Percentiles rank a stretch among this genome's conserved stretches.
Conservation (phyloP, 1,140 invertebrate species). For the Eubasilissa regina region DNA sequence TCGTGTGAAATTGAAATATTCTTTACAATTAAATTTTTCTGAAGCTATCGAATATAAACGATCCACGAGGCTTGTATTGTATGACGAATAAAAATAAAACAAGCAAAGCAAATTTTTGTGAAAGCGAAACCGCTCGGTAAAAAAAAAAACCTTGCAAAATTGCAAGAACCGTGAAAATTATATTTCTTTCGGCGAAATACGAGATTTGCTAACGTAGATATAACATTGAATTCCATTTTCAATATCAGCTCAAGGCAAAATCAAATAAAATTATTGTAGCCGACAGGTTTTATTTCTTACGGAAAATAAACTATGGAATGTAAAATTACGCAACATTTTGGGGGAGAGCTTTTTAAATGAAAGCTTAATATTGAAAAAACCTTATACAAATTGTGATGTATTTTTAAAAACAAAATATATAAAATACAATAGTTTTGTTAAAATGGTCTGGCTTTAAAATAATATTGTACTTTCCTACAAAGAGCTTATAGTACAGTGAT, state of each 20-base stretch:
- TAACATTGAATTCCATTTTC: constrained; percentile 25
- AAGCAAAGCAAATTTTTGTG: background rate
- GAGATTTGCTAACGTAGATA: background rate
- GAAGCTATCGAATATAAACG: too few species aligned
- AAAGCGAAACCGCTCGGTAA: background rate
- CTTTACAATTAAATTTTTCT: too few species aligned
- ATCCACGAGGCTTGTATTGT: too few species aligned
- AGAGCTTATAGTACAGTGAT: too few species aligned
- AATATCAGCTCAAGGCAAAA: constrained; percentile 13
- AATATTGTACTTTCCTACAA: too few species aligned
- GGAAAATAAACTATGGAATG: background rate
- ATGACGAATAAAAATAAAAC: too few species aligned
- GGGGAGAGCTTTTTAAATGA: background rate
- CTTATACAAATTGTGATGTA: too few species aligned
- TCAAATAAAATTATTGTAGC: constrained; percentile 3
- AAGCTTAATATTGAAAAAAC: background rate
- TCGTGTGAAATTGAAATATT: too few species aligned
- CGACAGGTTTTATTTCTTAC: background rate
- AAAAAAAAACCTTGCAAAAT: background rate
- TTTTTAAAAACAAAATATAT: too few species aligned
- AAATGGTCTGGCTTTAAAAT: too few species aligned
- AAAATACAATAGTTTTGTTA: too few species aligned
- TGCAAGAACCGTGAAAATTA: constrained; percentile 4
- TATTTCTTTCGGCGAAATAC: constrained; percentile 14
- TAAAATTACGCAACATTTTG: background rate